Conservation (phyloP, 2,888 invertebrate species). For the Norana najaformis region DNA sequence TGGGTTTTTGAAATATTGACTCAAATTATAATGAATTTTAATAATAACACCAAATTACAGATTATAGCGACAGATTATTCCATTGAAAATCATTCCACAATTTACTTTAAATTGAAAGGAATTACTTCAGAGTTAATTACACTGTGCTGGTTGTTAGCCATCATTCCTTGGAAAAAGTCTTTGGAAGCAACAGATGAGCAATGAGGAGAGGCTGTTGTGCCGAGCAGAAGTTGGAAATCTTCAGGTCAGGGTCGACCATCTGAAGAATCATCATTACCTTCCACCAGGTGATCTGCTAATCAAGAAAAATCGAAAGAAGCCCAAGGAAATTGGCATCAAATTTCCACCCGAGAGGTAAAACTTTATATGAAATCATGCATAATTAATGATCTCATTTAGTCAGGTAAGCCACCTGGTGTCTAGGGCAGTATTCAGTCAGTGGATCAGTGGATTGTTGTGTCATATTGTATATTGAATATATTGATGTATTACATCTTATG, state of each 20-base stretch:
- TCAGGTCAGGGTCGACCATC: slow-evolving; percentile 55
- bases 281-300: slow-evolving; percentile 52
- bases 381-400: not conserved
- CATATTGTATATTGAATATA: too few species aligned
- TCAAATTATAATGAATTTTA: not conserved
- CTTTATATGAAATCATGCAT: not conserved
- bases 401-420: too few species aligned
- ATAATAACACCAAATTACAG: not conserved
- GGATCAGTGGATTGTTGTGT: too few species aligned
- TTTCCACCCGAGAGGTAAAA: slow-evolving; percentile 44
- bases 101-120: not conserved
- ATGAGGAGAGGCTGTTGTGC: slow-evolving; percentile 53
- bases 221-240: slow-evolving; percentile 52
- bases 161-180: slow-evolving; percentile 27
- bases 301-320: slow-evolving; percentile 48
- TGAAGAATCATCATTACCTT: slow-evolving; percentile 55
- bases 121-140: not conserved
- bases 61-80: not conserved
- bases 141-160: not conserved
- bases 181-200: slow-evolving; percentile 57
- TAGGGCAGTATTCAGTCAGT: too few species aligned
- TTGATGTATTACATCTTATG: too few species aligned
- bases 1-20: not conserved
- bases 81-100: not conserved
- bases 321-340: slow-evolving; percentile 54